Percentiles rank a stretch among this genome's conserved stretches.
Evolutionary conservation across 2,113 vertebrate species (phyloP).

Genomic region (Eidolon helvum): DNA sequence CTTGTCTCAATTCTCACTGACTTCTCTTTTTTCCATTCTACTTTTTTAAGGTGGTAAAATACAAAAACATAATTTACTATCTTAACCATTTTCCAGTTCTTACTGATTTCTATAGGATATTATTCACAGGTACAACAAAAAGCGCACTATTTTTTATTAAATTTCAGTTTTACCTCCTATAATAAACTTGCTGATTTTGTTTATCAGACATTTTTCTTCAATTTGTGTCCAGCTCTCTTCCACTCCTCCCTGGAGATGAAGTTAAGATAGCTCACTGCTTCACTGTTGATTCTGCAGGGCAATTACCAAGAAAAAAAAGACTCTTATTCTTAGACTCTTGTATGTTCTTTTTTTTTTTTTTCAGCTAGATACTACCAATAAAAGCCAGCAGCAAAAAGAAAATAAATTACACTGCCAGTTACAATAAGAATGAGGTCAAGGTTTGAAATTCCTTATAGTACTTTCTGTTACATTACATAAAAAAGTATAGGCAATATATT

Average conservation of each 20-base stretch:
- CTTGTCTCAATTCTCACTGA: neutral
- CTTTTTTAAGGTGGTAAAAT: neutral
- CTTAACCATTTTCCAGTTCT: neutral
- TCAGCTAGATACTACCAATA: neutral
- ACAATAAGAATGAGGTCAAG: neutral
- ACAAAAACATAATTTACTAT: neutral
- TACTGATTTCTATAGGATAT: neutral
- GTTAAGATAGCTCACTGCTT: neutral
- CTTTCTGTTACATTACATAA: neutral
- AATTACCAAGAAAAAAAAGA: neutral
- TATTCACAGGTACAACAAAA: neutral
- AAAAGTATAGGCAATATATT: neutral
- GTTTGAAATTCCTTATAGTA: neutral
- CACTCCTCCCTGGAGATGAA: neutral
- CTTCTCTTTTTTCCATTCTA: neutral
- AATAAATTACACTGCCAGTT: neutral
- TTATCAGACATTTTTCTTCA: slow-evolving; percentile 15
- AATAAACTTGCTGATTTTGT: neutral
- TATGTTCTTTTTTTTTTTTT: neutral
- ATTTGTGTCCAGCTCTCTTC: neutral
- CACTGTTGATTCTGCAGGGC: neutral
- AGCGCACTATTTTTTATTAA: neutral
- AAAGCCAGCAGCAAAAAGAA: neutral
- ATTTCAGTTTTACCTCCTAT: neutral
- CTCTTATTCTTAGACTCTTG: neutral